Conservation (phyloP, 2,113 vertebrate species). For the Sphaerodactylus townsendi region DNA sequence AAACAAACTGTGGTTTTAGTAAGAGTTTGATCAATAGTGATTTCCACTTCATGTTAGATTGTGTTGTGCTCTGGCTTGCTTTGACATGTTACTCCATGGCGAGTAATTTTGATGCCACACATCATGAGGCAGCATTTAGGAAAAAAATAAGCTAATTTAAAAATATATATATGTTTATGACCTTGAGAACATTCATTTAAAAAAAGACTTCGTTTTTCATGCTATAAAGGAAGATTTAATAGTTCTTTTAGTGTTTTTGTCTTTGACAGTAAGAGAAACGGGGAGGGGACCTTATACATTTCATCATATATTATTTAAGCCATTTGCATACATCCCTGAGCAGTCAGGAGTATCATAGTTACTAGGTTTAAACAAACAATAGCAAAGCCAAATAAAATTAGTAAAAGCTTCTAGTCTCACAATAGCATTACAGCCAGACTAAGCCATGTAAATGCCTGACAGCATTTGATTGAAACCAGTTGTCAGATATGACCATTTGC, state of each 20-base stretch:
- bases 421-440: constrained; percentile 27
- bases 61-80: no score
- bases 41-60: no score
- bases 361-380: constrained; percentile 22
- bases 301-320: constrained; percentile 38
- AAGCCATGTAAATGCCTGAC: constrained; percentile 23
- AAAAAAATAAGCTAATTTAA: no score
- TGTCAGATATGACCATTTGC: constrained; percentile 10
- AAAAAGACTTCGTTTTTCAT: background rate
- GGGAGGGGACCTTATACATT: constrained; percentile 14
- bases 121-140: no score
- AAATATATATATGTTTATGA: background rate
- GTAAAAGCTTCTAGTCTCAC: constrained; percentile 30
- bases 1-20: no score
- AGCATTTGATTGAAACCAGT: constrained; percentile 6
- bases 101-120: no score
- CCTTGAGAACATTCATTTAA: background rate
- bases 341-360: background rate
- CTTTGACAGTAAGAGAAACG: constrained; percentile 8
- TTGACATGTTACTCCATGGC: no score
- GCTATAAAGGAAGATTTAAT: constrained; percentile 19
- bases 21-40: no score
- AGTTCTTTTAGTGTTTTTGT: constrained; percentile 29
- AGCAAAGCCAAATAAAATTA: constrained; percentile 11
- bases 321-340: constrained; percentile 9